Percentiles rank a stretch among this genome's conserved stretches.
phyloP scores from a whole-genome alignment of 1,140 invertebrate genomes.

The Trachymyrmex septentrionalis region DNA sequence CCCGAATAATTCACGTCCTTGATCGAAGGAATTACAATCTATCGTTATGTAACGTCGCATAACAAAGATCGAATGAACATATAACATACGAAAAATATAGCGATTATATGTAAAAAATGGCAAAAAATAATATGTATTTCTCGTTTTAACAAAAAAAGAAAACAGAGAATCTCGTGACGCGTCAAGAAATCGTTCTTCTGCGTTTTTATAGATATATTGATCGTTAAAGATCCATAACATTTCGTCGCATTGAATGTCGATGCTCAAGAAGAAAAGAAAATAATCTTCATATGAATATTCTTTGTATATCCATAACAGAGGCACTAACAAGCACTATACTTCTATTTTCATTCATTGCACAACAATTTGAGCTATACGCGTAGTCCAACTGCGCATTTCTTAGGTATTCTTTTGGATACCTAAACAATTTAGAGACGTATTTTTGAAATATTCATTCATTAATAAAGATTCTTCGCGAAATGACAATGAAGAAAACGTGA shows the following conservation, averaged over 20 bases:
- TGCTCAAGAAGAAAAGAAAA: background rate
- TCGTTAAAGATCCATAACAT: constrained; percentile 36
- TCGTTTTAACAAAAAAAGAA: background rate
- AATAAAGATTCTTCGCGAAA: background rate
- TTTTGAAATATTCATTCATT: constrained; percentile 23
- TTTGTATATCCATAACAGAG: constrained; percentile 14
- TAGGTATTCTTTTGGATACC: constrained; percentile 50
- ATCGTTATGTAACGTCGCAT: background rate
- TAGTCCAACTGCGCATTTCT: constrained; percentile 23
- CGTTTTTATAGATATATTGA: constrained; percentile 54
- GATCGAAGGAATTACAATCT: constrained; percentile 35
- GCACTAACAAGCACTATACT: constrained; percentile 27
- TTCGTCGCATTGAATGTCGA: constrained; percentile 21
- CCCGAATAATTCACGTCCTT: constrained; percentile 17
- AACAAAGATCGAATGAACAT: constrained; percentile 15
- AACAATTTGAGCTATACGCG: background rate
- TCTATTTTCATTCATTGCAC: constrained; percentile 32
- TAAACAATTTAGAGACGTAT: constrained; percentile 37
- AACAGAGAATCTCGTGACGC: background rate
- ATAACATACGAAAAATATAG: constrained; percentile 24
- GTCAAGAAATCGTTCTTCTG: constrained; percentile 40
- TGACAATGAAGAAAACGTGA: constrained; percentile 20
- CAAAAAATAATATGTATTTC: background rate
- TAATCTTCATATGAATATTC: constrained; percentile 31
- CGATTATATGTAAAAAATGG: constrained; percentile 49